phyloP scores from a whole-genome alignment of 2,113 vertebrate genomes.

The Stigmatopora argus region DNA sequence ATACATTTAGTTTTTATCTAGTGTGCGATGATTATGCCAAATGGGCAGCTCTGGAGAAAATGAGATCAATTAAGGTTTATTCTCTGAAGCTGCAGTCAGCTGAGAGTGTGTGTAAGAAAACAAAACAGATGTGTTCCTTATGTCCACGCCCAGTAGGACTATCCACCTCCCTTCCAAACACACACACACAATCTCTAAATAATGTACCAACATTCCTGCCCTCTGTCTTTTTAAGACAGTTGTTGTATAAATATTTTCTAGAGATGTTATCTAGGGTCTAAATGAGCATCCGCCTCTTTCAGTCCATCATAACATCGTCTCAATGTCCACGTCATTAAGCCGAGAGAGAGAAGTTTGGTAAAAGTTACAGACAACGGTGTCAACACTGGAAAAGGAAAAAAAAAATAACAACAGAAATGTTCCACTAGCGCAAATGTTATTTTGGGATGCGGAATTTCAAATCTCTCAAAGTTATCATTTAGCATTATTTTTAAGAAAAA shows the following conservation, averaged over 20 bases:
- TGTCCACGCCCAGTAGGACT: background rate
- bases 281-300: background rate
- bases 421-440: too few species aligned
- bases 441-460: too few species aligned
- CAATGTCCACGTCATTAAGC: constrained; percentile 7
- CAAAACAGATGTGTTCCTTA: constrained; percentile 9
- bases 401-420: background rate
- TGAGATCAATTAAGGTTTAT: constrained; percentile 10
- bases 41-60: constrained; percentile 20
- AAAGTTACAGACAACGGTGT: background rate
- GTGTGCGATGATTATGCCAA: constrained; percentile 24
- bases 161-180: constrained; percentile 1
- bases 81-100: constrained; percentile 24
- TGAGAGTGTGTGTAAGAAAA: constrained; percentile 19
- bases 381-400: background rate
- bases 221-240: background rate
- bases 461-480: too few species aligned
- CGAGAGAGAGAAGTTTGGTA: too few species aligned
- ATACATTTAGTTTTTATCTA: constrained; percentile 26
- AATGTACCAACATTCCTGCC: constrained; percentile 5
- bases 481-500: too few species aligned
- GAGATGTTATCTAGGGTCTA: background rate
- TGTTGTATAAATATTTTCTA: constrained; percentile 1
- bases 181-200: constrained; percentile 1
- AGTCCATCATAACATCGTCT: constrained; percentile 9